A percentile compares a stretch with the other conserved stretches of the same genome.
Conservation (phyloP, 2,113 vertebrate genomes). For the Theristicus caerulescens region DNA sequence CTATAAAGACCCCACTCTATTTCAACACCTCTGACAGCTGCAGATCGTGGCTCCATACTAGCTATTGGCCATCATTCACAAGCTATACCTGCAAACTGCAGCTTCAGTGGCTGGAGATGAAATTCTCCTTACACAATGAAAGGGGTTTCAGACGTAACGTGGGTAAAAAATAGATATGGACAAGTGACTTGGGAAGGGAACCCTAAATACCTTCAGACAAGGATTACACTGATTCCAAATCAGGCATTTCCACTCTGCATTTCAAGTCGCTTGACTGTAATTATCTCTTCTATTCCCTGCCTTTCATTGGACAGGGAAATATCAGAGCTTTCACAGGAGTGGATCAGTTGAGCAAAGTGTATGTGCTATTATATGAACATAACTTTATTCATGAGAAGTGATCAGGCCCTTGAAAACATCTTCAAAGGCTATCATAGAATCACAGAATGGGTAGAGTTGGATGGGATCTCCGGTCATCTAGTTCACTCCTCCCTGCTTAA, state of each 20-base stretch:
- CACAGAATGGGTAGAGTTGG: background rate
- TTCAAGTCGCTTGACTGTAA: background rate
- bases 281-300: background rate
- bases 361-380: background rate
- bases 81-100: background rate
- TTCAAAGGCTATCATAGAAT: background rate
- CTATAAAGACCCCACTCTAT: background rate
- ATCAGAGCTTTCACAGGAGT: no score
- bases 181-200: background rate
- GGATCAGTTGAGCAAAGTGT: no score
- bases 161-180: background rate
- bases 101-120: background rate
- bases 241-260: background rate
- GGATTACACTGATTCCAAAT: background rate
- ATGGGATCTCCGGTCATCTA: background rate
- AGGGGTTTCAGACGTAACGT: background rate
- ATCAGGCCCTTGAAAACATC: background rate
- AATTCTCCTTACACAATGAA: background rate
- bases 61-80: background rate
- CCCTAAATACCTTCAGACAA: background rate
- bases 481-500: background rate
- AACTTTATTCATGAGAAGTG: background rate
- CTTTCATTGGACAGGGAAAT: background rate
- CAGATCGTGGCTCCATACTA: background rate
- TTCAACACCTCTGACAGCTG: background rate